Base-by-base conservation (phyloP, 2,797 vertebrate genomes). In the Moxostoma hubbsi region DNA sequence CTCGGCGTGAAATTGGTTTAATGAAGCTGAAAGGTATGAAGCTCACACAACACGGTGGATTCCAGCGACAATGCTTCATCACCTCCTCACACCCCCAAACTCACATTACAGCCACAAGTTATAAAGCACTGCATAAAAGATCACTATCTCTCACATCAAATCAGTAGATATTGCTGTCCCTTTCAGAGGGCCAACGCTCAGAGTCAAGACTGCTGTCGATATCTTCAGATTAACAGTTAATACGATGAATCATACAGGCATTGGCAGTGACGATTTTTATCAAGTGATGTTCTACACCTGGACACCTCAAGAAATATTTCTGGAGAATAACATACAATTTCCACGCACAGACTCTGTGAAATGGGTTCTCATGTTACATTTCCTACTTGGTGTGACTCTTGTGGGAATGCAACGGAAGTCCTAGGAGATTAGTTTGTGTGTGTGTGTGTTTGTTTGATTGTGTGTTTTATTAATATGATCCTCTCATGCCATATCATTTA, bases 1-100 rank as follows among this genome's bases (percentile, higher is more conserved):
- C 96, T 97, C 96, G 92, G 95, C 96, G 95, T 99, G 97, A 99
- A 99, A 99, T 99, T 98, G 97, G 97, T 98, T 98, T 99, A 99
- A 99, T 99, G 98, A 98, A 98, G 96, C 97, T 97, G 96, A 99
- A 99, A 98, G 96, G 96, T 99, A 98, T 97, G 97, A 96, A 94
- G 96, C 95, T 97, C 97, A 96, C 97, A 95, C 96, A 96, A 96
- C 95, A 96, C 95, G 95, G 96, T 84, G 94, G 96, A 98, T 96
- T 96, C 95, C 96, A 94, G 95, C 95, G 92, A 96, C 95, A 94
- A 95, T 93, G 94, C 96, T 95, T 96, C 95, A 96, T 96, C 94
- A 95, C 87, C 87, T 94, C 93, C 72, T 86, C 81, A 84, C 83
- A 82, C 47, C 47, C 51, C 50, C 79, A 81, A 83, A 93, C 94